phyloP scores from a whole-genome alignment of 2,888 invertebrate genomes.

The Acanthacorydalis orientalis region DNA sequence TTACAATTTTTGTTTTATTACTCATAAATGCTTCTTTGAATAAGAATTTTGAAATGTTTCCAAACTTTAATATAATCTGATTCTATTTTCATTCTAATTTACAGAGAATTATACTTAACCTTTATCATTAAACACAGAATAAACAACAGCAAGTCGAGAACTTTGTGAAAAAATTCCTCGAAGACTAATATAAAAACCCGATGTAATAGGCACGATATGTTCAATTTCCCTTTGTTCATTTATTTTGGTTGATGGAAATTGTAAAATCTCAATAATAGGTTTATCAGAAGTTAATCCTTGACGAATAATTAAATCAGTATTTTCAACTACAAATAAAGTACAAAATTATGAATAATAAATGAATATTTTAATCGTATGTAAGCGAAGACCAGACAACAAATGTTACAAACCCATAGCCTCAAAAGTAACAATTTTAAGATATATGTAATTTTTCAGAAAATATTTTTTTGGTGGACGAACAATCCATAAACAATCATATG shows the following conservation, averaged over 20 bases:
- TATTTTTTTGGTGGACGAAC: slow-evolving; percentile 46
- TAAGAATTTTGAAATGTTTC: too few species aligned
- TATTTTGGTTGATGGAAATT: slow-evolving; percentile 27
- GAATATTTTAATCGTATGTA: not conserved
- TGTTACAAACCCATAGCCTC: slow-evolving; percentile 32
- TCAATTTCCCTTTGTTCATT: slow-evolving; percentile 27
- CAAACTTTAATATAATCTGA: too few species aligned
- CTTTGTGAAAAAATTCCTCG: slow-evolving; percentile 43
- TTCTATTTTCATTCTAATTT: not conserved
- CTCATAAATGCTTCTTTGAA: too few species aligned
- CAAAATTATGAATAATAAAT: not conserved
- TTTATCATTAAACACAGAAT: slow-evolving; percentile 51
- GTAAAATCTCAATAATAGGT: slow-evolving; percentile 36
- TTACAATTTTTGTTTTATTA: too few species aligned
- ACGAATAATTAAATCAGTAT: slow-evolving; percentile 42
- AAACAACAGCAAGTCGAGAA: slow-evolving; percentile 48
- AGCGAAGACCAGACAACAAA: too few species aligned
- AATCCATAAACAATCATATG: slow-evolving; percentile 56
- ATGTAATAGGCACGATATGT: slow-evolving; percentile 40
- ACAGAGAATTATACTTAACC: slow-evolving; percentile 26
- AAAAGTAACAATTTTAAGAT: slow-evolving; percentile 39
- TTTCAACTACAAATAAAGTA: slow-evolving; percentile 27
- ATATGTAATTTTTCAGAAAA: slow-evolving; percentile 47
- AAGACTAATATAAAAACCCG: slow-evolving; percentile 52
- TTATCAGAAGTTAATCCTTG: slow-evolving; percentile 51